phyloP scores from a whole-genome alignment of 2,888 invertebrate species.

The Cantharis rustica region DNA sequence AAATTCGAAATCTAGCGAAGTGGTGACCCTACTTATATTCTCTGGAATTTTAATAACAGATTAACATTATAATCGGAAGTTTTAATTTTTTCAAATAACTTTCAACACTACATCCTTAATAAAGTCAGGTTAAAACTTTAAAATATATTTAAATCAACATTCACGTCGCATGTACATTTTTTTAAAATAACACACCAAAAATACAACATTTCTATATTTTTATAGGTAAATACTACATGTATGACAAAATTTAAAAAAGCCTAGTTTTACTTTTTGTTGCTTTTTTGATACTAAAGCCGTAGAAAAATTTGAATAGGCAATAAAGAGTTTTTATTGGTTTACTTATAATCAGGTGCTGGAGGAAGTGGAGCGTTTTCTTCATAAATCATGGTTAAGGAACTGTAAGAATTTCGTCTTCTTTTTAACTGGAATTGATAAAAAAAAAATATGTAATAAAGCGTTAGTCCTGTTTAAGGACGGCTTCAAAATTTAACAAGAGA shows the following conservation, averaged over 20 bases:
- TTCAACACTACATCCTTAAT: not conserved
- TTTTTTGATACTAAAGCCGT: not conserved
- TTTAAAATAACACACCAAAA: constrained; percentile 12
- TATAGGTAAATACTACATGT: not conserved
- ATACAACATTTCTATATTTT: not conserved
- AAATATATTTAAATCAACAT: not conserved
- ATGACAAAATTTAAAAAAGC: not conserved
- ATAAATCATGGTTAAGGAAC: constrained; percentile 68
- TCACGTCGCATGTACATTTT: not conserved
- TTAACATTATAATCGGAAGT: not conserved
- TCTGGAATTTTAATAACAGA: not conserved
- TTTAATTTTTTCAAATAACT: not conserved
- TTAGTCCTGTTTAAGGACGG: too few relatives aligned
- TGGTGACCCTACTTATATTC: not conserved
- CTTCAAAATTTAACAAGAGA: too few relatives aligned
- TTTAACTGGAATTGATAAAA: constrained; percentile 45
- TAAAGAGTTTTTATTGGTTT: not conserved
- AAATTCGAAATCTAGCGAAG: not conserved
- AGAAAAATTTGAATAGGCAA: not conserved
- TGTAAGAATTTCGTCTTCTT: constrained; percentile 59
- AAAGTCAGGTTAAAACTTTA: not conserved
- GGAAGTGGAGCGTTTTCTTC: constrained; percentile 73
- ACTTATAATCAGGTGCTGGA: constrained; percentile 52
- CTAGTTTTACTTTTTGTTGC: not conserved
- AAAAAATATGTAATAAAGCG: not conserved